These are phyloP conservation scores for Diorhabda sublineata DNA, from an alignment of 1,140 invertebrate genomes.

Conservation along the genomic window DNA sequence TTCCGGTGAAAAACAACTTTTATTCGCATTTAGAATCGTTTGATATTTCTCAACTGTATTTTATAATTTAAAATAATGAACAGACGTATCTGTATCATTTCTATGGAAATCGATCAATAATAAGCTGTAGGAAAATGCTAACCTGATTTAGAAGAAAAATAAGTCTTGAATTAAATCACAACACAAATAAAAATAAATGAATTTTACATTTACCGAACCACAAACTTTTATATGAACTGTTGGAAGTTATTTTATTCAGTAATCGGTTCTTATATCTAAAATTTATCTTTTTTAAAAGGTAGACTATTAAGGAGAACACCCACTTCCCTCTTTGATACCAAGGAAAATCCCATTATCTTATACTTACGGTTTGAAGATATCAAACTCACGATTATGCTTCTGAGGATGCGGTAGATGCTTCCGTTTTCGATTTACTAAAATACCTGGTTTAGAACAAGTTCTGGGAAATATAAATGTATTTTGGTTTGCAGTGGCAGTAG, in stretches of 20 bases:
- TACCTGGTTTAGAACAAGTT: neutral
- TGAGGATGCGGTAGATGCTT: slow-evolving; percentile 1
- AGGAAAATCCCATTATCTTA: slow-evolving; percentile 2
- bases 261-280: neutral
- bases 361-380: neutral
- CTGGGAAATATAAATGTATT: neutral
- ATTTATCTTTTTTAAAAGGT: neutral
- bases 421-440: neutral
- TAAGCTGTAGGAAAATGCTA: no score
- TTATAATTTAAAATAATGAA: no score
- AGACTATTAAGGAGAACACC: neutral
- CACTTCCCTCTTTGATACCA: neutral
- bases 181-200: no score
- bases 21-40: no score
- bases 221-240: neutral
- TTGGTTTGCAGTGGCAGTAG: neutral
- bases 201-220: no score
- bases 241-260: neutral
- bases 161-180: no score
- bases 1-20: no score
- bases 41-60: no score
- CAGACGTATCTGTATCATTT: no score
- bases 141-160: no score
- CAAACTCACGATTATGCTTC: neutral
- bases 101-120: no score